Percentiles rank a stretch among this genome's conserved stretches.
Conservation (phyloP, 1,140 invertebrate species). For the Heliconius melpomene region DNA sequence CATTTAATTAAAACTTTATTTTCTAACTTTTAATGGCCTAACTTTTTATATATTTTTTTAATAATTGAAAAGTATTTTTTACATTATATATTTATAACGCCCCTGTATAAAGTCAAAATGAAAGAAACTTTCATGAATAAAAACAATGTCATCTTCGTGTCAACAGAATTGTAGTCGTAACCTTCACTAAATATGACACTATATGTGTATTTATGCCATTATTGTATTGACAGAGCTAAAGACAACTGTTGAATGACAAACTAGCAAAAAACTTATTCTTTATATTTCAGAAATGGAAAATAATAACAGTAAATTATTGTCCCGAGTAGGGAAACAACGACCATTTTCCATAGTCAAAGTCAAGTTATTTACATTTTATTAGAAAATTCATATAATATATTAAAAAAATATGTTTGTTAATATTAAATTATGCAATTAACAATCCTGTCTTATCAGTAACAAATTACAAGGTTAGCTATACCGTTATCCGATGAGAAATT, state of each 20-base stretch:
- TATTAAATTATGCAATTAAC: background rate
- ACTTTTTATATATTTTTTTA: no score
- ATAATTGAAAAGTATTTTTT: no score
- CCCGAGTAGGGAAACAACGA: no score
- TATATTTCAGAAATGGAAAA: no score
- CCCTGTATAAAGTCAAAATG: background rate
- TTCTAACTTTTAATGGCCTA: background rate
- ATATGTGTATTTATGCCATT: background rate
- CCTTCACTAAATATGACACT: background rate
- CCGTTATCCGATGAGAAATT: conserved; percentile 21
- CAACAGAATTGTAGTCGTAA: background rate
- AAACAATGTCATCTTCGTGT: no score
- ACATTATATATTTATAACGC: no score
- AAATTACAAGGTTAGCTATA: background rate
- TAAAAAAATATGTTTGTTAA: background rate
- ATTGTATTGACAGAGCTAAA: background rate
- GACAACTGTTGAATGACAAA: background rate
- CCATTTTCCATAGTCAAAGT: no score
- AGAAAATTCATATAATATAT: no score
- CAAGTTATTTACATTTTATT: no score
- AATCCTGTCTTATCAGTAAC: background rate
- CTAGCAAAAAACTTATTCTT: no score
- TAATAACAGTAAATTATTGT: no score
- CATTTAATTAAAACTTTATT: background rate
- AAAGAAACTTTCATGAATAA: no score